Conservation (phyloP, 2,888 invertebrate genomes). For the Euzophera pinguis region DNA sequence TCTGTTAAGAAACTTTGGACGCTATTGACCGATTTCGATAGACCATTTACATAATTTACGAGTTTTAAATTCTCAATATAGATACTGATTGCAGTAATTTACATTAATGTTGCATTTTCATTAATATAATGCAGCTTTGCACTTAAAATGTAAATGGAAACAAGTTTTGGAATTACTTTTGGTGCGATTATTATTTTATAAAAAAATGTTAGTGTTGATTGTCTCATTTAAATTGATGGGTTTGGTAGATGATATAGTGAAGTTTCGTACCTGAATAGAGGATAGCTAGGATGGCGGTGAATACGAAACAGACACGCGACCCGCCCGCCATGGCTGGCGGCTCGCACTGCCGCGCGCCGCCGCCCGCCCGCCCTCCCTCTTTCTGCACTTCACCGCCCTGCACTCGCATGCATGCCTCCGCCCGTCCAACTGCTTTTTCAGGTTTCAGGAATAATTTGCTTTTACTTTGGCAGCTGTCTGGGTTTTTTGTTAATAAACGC, state of each 20-base stretch:
- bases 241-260: constrained; percentile 11
- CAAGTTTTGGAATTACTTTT: constrained; percentile 5
- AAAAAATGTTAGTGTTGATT: not conserved
- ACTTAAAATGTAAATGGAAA: constrained; percentile 6
- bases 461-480: not conserved
- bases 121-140: constrained; percentile 7
- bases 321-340: constrained; percentile 74
- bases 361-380: constrained; percentile 28
- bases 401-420: constrained; percentile 25
- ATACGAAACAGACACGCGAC: constrained; percentile 59
- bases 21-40: not conserved
- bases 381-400: constrained; percentile 26
- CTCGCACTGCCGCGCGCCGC: constrained; percentile 61
- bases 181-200: not conserved
- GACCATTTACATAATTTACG: constrained; percentile 5
- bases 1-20: not conserved
- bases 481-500: no score
- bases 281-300: constrained; percentile 56
- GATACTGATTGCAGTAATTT: not conserved
- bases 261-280: constrained; percentile 65
- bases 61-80: not conserved
- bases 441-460: not conserved
- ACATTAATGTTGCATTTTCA: constrained; percentile 1
- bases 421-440: constrained; percentile 16
- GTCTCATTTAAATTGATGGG: not conserved